phyloP scores from a whole-genome alignment of 2,797 vertebrate species.

The Cygnus olor region DNA sequence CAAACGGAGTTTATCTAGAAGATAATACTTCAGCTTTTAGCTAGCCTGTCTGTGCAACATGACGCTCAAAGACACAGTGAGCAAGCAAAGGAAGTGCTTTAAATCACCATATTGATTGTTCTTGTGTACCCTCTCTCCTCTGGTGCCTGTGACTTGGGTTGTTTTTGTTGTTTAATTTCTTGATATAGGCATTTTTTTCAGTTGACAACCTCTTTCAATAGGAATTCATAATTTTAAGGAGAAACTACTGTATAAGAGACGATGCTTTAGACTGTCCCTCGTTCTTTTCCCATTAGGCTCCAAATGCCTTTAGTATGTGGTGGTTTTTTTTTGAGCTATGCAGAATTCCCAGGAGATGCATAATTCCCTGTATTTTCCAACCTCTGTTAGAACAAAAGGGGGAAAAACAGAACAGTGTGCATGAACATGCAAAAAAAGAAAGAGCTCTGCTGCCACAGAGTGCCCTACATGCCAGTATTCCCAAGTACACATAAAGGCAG shows the following conservation, averaged over 20 bases:
- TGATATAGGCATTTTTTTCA: not conserved
- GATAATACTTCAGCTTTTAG: not conserved
- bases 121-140: not conserved
- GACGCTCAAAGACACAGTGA: not conserved
- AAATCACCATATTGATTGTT: not conserved
- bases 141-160: not conserved
- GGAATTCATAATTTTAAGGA: not conserved
- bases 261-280: not conserved
- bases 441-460: constrained; percentile 41
- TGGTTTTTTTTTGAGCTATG: not conserved
- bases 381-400: not conserved
- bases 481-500: not conserved
- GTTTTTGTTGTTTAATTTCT: not conserved
- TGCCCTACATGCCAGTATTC: not conserved
- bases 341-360: not conserved
- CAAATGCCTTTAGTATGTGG: not conserved
- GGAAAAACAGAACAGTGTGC: not conserved
- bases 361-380: not conserved
- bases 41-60: not conserved
- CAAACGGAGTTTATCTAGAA: not conserved
- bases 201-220: not conserved
- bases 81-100: not conserved
- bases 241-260: not conserved
- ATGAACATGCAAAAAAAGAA: not conserved
- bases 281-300: not conserved